Evolutionary conservation across 2,888 invertebrate species (phyloP).

Genomic region (Cheilosia urbana): DNA sequence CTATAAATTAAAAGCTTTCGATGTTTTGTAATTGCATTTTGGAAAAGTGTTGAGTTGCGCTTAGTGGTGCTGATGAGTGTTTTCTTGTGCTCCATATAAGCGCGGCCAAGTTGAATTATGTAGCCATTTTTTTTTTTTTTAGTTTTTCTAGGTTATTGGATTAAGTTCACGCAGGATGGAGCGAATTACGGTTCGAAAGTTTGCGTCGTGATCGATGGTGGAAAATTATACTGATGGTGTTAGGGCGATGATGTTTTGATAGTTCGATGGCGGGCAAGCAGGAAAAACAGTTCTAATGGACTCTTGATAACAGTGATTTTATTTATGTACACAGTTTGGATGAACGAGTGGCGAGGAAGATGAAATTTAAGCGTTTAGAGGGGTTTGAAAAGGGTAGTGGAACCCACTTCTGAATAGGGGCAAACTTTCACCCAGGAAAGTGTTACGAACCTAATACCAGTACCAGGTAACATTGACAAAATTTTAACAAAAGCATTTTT

Average conservation of each 20-base stretch:
- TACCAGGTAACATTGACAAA: too few species aligned
- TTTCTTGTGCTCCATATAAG: not conserved
- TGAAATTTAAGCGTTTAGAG: too few species aligned
- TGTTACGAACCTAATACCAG: too few species aligned
- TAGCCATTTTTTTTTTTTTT: not conserved
- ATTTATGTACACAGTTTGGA: too few species aligned
- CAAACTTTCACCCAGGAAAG: too few species aligned
- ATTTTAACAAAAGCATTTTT: too few species aligned
- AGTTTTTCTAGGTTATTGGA: slow-evolving; percentile 11
- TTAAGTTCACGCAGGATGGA: slow-evolving; percentile 18
- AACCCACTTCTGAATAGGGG: too few species aligned
- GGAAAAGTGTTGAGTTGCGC: slow-evolving; percentile 32
- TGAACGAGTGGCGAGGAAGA: too few species aligned
- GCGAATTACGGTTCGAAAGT: slow-evolving; percentile 11
- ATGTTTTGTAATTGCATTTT: slow-evolving; percentile 58
- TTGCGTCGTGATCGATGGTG: not conserved
- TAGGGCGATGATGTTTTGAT: not conserved
- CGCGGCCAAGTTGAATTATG: not conserved
- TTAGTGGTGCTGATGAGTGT: slow-evolving; percentile 46
- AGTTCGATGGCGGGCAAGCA: not conserved
- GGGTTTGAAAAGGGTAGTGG: too few species aligned
- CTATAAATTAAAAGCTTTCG: slow-evolving; percentile 51
- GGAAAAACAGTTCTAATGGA: not conserved
- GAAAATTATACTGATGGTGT: not conserved
- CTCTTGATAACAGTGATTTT: too few species aligned